Evolutionary conservation across 2,888 invertebrate species (phyloP), one percentile per base, ranked within the genome.

Genomic region (Hyalella azteca): DNA sequence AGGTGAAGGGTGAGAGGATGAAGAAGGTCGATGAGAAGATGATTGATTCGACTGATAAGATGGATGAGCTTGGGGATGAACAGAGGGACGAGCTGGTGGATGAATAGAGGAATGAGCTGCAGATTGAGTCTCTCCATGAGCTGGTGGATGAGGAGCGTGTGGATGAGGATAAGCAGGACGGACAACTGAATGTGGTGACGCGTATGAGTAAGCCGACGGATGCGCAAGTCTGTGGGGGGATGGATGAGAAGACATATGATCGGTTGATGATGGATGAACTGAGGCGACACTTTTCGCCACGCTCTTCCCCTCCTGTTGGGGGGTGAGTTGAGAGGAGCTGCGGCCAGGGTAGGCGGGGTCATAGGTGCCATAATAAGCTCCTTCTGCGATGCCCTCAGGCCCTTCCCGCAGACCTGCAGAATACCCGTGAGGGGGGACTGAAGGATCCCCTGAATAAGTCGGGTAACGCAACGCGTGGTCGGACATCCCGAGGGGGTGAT

Each of bases 91-190:
- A 77, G 77, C 26, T 4, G 77, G 29, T 19, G 77, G 3, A 22
- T 49, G 13, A 26, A 73, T 29, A 9, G 60, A 40, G 9, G n/a
- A 11, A 3, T 22, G 78, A 78, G 75, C 45, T 79, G 76, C n/a
- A 45, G 78, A 73, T 39, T 54, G 77, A 59, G 77, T 77, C 60
- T 66, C 11, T 59, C 75, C 66, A 78, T 48, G 36, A 36, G 15
- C 60, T 77, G 79, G 39, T 66, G 80, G 49, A 45, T 81, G 79
- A 39, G 79, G 15, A 59, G 50, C 36, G n/a, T 78, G 77, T 36
- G 73, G 54, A 40, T 73, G 48, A 26, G 76, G 73, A 29, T 66
- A 41, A 26, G 81, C 50, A 2, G 78, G 75, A 48, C 54, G 81
- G 39, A 45, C n/a, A 41, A 29, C 15, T 15, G 78, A 78, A 4